A percentile compares a stretch with the other conserved stretches of the same genome.
phyloP scores from a whole-genome alignment of 2,797 vertebrate species.

The Xenentodon cancila region DNA sequence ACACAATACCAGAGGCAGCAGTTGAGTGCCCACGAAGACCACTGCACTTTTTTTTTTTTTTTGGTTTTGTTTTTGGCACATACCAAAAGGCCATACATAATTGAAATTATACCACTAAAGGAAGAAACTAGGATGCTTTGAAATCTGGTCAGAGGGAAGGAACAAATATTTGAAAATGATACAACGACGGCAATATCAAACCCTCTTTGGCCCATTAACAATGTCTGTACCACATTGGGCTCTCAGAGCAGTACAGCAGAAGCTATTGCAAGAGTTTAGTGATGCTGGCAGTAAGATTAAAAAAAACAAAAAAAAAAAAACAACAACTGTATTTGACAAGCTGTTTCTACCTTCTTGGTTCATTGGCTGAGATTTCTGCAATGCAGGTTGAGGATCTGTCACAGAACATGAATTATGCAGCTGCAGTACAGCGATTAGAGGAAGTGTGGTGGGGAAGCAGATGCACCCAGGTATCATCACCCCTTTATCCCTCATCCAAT shows the following conservation, averaged over 20 bases:
- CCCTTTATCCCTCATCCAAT: constrained; percentile 74
- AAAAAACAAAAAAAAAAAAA: constrained; percentile 40
- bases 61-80: constrained; percentile 6
- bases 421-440: constrained; percentile 58
- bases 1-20: constrained; percentile 59
- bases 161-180: constrained; percentile 54
- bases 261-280: constrained; percentile 25
- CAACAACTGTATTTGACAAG: constrained; percentile 37
- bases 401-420: constrained; percentile 76
- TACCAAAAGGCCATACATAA: constrained; percentile 44
- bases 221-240: constrained; percentile 37
- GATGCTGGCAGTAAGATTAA: constrained; percentile 33
- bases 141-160: constrained; percentile 46
- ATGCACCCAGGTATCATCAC: constrained; percentile 51
- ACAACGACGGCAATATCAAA: constrained; percentile 45
- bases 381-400: constrained; percentile 59
- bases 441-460: constrained; percentile 57
- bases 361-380: constrained; percentile 47
- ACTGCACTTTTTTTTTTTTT: constrained; percentile 10
- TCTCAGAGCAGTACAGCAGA: constrained; percentile 16
- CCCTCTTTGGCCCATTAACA: constrained; percentile 19
- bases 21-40: constrained; percentile 45
- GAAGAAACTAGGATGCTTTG: constrained; percentile 17
- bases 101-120: constrained; percentile 42
- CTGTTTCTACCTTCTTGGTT: constrained; percentile 35